A percentile compares a stretch with the other conserved stretches of the same genome.
Conservation (phyloP, 2,888 invertebrate species). For the Chironomus riparius region DNA sequence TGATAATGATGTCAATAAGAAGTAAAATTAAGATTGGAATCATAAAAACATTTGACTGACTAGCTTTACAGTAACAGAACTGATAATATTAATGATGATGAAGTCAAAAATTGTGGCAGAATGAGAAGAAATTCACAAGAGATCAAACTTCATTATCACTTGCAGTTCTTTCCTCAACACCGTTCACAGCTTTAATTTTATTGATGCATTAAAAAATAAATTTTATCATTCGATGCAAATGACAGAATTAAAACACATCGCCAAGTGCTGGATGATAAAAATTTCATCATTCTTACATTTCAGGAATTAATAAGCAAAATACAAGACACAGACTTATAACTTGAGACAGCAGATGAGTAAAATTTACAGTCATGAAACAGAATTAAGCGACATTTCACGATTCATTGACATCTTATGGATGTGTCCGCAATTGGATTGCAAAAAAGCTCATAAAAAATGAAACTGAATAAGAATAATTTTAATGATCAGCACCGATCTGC, state of each 20-base stretch:
- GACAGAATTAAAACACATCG: background rate
- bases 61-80: no score
- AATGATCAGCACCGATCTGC: background rate
- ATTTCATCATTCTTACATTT: background rate
- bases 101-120: no score
- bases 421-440: background rate
- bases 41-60: no score
- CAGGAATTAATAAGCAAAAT: background rate
- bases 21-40: no score
- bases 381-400: background rate
- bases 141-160: no score
- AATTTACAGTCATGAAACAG: background rate
- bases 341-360: no score
- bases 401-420: background rate
- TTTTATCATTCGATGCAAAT: background rate
- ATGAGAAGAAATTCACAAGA: no score
- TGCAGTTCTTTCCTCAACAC: no score
- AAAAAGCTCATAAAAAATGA: background rate
- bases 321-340: background rate
- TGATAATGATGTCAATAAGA: no score
- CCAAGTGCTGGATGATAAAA: background rate
- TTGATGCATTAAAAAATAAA: slow-evolving; percentile 5
- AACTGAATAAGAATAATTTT: background rate
- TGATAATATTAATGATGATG: no score
- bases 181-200: background rate